These are phyloP conservation scores for Mola mola DNA, from an alignment of 2,113 vertebrate genomes.

Conservation along the genomic window DNA sequence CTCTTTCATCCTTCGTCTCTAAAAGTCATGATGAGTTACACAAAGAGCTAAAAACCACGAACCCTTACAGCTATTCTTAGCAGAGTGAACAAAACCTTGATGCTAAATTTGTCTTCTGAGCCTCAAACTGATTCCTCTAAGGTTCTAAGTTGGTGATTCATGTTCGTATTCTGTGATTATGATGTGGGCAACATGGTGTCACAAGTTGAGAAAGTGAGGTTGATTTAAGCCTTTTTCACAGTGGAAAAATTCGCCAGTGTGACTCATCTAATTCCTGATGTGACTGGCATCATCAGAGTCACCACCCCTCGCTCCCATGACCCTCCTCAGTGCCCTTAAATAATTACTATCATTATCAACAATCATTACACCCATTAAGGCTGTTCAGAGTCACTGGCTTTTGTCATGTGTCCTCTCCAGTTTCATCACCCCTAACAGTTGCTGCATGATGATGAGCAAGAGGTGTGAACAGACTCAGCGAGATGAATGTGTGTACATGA, in stretches of 20 bases:
- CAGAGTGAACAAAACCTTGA: constrained; percentile 31
- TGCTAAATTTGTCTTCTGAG: constrained; percentile 18
- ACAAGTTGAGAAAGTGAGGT: background rate
- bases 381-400: constrained; percentile 26
- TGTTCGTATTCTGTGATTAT: background rate
- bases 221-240: background rate
- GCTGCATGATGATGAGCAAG: constrained; percentile 59
- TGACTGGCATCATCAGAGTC: background rate
- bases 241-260: background rate
- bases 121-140: constrained; percentile 9
- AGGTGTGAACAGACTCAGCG: constrained; percentile 36
- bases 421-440: constrained; percentile 25
- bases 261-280: background rate
- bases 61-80: constrained; percentile 41
- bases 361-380: constrained; percentile 21
- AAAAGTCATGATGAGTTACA: constrained; percentile 43
- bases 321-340: constrained; percentile 2
- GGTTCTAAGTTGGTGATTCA: constrained; percentile 1
- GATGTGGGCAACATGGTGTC: background rate
- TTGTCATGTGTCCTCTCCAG: constrained; percentile 31
- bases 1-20: constrained; percentile 58
- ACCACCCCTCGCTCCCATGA: constrained; percentile 1
- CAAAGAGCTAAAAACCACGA: constrained; percentile 23
- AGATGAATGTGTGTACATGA: constrained; percentile 36
- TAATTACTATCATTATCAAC: constrained; percentile 35